Evolutionary conservation across 1,140 invertebrate genomes (phyloP).

Genomic region (Schmidtea mediterranea): DNA sequence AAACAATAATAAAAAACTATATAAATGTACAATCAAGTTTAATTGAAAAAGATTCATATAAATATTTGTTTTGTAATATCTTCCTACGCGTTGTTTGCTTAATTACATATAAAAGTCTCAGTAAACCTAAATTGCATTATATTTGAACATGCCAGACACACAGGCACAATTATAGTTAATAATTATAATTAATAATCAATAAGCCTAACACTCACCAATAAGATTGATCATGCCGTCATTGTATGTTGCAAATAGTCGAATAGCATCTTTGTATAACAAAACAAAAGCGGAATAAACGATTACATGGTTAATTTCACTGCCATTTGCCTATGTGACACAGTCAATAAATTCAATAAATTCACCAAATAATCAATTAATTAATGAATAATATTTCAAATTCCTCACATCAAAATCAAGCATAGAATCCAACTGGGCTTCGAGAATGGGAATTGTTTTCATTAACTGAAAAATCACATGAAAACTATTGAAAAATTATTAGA

Average conservation of each 20-base stretch:
- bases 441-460: slow-evolving; percentile 71
- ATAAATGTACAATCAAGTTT: too few species aligned
- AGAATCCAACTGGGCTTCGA: slow-evolving; percentile 76
- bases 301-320: slow-evolving; percentile 82
- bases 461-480: slow-evolving; percentile 28
- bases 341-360: slow-evolving; percentile 5
- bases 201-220: slow-evolving; percentile 34
- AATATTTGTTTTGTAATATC: too few species aligned
- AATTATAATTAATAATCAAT: not conserved
- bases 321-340: slow-evolving; percentile 38
- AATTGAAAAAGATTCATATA: too few species aligned
- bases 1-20: too few species aligned
- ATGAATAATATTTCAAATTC: slow-evolving; percentile 7
- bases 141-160: too few species aligned
- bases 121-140: too few species aligned
- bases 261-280: slow-evolving; percentile 87
- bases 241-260: slow-evolving; percentile 91
- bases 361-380: not conserved
- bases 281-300: slow-evolving; percentile 96
- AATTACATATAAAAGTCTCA: too few species aligned
- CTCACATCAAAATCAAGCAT: slow-evolving; percentile 71
- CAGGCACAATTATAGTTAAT: too few species aligned
- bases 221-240: slow-evolving; percentile 98
- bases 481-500: too few species aligned
- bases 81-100: too few species aligned